These are phyloP conservation scores for Actenoides lindsayi DNA, from an alignment of 2,113 vertebrate species.

Conservation along the genomic window DNA sequence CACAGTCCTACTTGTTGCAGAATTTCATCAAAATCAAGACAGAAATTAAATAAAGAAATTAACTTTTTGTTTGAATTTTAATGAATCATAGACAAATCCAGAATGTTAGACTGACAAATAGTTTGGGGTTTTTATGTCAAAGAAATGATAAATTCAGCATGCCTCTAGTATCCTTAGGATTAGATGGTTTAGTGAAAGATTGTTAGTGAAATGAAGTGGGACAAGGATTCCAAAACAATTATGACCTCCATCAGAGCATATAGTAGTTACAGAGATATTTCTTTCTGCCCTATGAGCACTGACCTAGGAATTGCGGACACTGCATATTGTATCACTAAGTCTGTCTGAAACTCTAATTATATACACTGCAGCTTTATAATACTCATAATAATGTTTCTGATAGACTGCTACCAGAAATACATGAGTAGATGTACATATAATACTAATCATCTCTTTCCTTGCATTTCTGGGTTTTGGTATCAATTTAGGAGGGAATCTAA, in stretches of 20 bases:
- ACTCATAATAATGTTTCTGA: neutral
- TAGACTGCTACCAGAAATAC: slow-evolving; percentile 1
- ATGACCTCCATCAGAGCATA: slow-evolving; percentile 17
- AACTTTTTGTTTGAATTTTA: neutral
- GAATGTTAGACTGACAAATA: neutral
- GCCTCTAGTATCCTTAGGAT: neutral
- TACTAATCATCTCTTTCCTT: neutral
- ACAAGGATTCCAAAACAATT: slow-evolving; percentile 22
- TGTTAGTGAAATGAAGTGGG: neutral
- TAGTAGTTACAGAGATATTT: neutral
- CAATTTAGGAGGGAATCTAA: neutral
- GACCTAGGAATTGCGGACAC: slow-evolving; percentile 1
- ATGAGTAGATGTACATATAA: neutral
- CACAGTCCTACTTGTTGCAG: neutral
- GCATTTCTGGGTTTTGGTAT: neutral
- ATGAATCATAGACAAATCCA: neutral
- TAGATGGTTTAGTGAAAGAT: neutral
- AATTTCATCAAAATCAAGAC: neutral
- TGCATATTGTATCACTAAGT: neutral
- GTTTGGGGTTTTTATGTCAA: neutral
- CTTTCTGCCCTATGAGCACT: neutral
- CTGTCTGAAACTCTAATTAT: neutral
- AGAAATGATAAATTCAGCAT: neutral
- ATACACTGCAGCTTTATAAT: slow-evolving; percentile 1
- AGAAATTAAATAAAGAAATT: neutral